Evolutionary conservation across 2,888 invertebrate genomes (phyloP).

Genomic region (Napeogenes sylphis): DNA sequence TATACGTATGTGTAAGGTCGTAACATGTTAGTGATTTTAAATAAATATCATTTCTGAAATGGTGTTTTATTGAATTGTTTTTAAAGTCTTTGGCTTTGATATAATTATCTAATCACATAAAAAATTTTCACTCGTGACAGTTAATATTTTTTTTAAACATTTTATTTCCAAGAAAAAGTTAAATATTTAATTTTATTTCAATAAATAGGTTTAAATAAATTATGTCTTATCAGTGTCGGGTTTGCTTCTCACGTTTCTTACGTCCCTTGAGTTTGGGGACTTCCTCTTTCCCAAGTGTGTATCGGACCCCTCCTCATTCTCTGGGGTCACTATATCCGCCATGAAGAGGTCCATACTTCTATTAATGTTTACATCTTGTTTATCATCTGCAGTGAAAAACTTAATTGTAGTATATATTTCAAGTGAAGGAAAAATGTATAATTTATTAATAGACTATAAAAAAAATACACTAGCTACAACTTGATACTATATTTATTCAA

Average conservation of each 20-base stretch:
- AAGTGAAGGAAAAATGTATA: no score
- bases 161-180: background rate
- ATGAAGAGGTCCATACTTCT: slow-evolving; percentile 53
- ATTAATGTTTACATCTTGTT: slow-evolving; percentile 42
- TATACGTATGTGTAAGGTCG: slow-evolving; percentile 59
- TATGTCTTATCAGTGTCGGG: slow-evolving; percentile 36
- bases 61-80: slow-evolving; percentile 39
- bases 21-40: slow-evolving; percentile 65
- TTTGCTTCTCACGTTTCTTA: slow-evolving; percentile 38
- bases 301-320: slow-evolving; percentile 49
- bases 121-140: background rate
- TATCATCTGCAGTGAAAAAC: slow-evolving; percentile 48
- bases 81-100: background rate
- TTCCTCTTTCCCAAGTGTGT: slow-evolving; percentile 45
- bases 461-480: no score
- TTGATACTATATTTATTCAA: no score
- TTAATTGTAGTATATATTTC: background rate
- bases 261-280: slow-evolving; percentile 44
- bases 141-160: no score
- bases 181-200: background rate
- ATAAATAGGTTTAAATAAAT: background rate
- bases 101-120: background rate
- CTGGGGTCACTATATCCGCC: slow-evolving; percentile 58
- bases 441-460: no score
- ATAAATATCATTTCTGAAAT: slow-evolving; percentile 57